Percentiles rank a stretch among this genome's conserved stretches.
phyloP scores from a whole-genome alignment of 2,888 invertebrate species.

The Pseudococcus jackbeardsleyi region DNA sequence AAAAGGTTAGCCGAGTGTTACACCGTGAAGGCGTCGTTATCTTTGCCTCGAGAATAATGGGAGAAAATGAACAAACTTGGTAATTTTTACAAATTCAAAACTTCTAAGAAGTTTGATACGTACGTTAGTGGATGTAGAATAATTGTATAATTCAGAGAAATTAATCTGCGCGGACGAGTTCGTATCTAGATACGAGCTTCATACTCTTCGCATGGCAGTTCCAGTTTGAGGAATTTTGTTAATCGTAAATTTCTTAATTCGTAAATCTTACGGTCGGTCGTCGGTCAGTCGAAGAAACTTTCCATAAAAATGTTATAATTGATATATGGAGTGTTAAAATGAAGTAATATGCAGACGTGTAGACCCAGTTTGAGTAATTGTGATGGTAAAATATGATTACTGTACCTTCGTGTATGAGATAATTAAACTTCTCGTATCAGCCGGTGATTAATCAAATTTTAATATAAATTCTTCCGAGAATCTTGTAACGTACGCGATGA shows the following conservation, averaged over 20 bases:
- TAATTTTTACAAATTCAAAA: constrained; percentile 30
- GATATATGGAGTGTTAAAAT: neutral
- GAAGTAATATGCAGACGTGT: too few species aligned
- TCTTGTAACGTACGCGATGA: neutral
- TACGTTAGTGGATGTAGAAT: neutral
- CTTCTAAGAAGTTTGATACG: neutral
- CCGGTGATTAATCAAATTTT: neutral
- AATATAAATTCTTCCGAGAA: constrained; percentile 3
- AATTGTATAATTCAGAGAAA: neutral
- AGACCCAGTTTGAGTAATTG: neutral
- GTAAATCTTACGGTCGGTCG: too few species aligned
- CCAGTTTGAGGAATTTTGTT: too few species aligned
- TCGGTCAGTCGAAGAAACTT: too few species aligned
- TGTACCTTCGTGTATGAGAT: neutral
- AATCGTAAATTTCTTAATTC: too few species aligned
- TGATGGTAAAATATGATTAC: neutral
- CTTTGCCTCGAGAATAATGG: neutral
- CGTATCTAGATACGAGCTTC: neutral
- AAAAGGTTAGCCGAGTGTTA: constrained; percentile 36
- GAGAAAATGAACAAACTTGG: constrained; percentile 46
- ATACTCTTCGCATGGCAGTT: too few species aligned
- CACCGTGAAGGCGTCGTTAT: constrained; percentile 39
- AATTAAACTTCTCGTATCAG: neutral
- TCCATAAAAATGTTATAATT: neutral
- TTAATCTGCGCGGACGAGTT: neutral